A percentile compares a stretch with the other conserved stretches of the same genome.
Evolutionary conservation across 2,113 vertebrate species (phyloP).

Genomic region (Calidris pygmaea): DNA sequence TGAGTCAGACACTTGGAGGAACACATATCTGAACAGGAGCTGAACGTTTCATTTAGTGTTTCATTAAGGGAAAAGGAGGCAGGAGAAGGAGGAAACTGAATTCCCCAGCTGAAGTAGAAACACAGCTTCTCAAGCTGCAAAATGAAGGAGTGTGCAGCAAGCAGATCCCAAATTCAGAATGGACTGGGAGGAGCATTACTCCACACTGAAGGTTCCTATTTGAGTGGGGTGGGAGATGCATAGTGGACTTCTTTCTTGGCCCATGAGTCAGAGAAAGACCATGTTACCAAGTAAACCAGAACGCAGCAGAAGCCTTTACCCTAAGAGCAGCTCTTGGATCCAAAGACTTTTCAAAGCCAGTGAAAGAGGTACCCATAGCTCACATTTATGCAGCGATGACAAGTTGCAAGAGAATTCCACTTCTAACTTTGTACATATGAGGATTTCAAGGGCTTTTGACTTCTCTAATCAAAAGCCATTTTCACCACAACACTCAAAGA

Average conservation of each 20-base stretch:
- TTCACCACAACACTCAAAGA: conserved; percentile 35
- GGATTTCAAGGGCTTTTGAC: conserved; percentile 49
- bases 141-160: background rate
- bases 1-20: background rate
- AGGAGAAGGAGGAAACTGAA: background rate
- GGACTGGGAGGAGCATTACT: background rate
- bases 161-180: background rate
- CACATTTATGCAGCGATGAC: background rate
- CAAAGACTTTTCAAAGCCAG: background rate
- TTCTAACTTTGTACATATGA: background rate
- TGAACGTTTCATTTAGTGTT: background rate
- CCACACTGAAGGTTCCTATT: background rate
- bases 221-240: background rate
- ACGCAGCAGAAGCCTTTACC: background rate
- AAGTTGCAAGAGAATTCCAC: background rate
- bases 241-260: background rate
- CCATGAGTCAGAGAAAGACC: background rate
- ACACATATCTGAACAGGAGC: background rate
- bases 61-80: background rate
- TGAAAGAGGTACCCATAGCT: background rate
- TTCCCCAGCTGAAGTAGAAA: background rate
- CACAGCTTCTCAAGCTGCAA: background rate
- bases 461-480: conserved; percentile 34
- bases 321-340: background rate
- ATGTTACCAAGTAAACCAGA: background rate